A percentile compares a stretch with the other conserved stretches of the same genome.
Conservation (phyloP, 2,888 invertebrate species). For the Volucella inflata region DNA sequence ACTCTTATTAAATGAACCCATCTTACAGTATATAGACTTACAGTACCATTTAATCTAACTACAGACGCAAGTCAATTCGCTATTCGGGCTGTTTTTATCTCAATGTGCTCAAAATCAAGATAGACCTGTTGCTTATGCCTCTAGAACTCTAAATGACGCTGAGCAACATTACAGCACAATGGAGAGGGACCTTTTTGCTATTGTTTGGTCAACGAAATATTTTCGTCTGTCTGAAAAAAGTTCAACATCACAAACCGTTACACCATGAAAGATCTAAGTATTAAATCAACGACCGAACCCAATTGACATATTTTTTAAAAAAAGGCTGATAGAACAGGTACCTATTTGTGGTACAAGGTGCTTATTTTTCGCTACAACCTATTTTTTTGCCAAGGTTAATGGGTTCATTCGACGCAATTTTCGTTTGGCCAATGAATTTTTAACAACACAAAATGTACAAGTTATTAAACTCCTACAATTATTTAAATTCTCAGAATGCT, state of each 20-base stretch:
- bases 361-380: too few species aligned
- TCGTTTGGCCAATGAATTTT: too few species aligned
- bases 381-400: too few species aligned
- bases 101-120: slow-evolving; percentile 72
- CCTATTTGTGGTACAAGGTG: too few species aligned
- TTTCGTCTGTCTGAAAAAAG: slow-evolving; percentile 79
- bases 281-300: slow-evolving; percentile 80
- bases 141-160: slow-evolving; percentile 75
- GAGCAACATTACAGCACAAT: slow-evolving; percentile 77
- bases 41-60: slow-evolving; percentile 26
- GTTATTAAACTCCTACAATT: too few species aligned
- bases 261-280: slow-evolving; percentile 80
- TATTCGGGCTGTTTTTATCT: slow-evolving; percentile 76
- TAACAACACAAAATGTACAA: too few species aligned
- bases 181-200: slow-evolving; percentile 79
- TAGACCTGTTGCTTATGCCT: slow-evolving; percentile 77
- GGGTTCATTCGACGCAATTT: too few species aligned
- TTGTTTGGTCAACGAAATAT: slow-evolving; percentile 79
- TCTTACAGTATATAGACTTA: too few species aligned
- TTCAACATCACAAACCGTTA: slow-evolving; percentile 81
- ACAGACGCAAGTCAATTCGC: slow-evolving; percentile 68
- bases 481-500: too few species aligned
- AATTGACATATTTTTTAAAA: too few species aligned
- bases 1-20: too few species aligned
- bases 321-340: too few species aligned